These are phyloP conservation scores for Rhinophrynus dorsalis DNA, from an alignment of 2,797 vertebrate genomes.

Conservation along the genomic window DNA sequence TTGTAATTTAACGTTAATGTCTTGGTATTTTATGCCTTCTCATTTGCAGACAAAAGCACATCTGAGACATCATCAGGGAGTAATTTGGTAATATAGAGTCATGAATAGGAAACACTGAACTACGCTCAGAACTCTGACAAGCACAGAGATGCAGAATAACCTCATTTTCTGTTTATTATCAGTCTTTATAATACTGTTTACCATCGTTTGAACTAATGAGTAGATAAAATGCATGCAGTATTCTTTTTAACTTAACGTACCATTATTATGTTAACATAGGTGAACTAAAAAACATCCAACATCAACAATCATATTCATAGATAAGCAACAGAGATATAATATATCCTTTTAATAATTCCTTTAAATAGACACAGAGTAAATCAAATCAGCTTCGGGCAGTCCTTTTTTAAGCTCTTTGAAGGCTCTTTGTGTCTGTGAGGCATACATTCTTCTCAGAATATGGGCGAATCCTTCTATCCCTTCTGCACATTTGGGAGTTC, in stretches of 20 bases:
- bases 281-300: slow-evolving; percentile 1
- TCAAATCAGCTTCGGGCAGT: slow-evolving; percentile 35
- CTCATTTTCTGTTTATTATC: slow-evolving; percentile 65
- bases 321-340: slow-evolving; percentile 17
- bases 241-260: slow-evolving; percentile 47
- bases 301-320: slow-evolving; percentile 42
- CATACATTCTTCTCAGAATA: slow-evolving; percentile 37
- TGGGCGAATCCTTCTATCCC: slow-evolving; percentile 43
- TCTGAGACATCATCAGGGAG: slow-evolving; percentile 64
- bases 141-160: slow-evolving; percentile 57
- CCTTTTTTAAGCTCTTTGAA: slow-evolving; percentile 41
- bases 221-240: slow-evolving; percentile 62
- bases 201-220: slow-evolving; percentile 57
- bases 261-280: slow-evolving; percentile 24
- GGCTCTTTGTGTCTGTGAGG: slow-evolving; percentile 41
- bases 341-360: slow-evolving; percentile 41
- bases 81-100: slow-evolving; percentile 61
- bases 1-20: slow-evolving; percentile 66
- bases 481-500: slow-evolving; percentile 44
- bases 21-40: slow-evolving; percentile 64
- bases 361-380: slow-evolving; percentile 38
- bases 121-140: slow-evolving; percentile 69
- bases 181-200: slow-evolving; percentile 62
- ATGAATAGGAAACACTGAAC: slow-evolving; percentile 63
- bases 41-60: slow-evolving; percentile 72